Percentiles rank a stretch among this genome's conserved stretches.
These are phyloP conservation scores for Diogma glabrata DNA, from an alignment of 2,888 invertebrate genomes.

Conservation along the genomic window DNA sequence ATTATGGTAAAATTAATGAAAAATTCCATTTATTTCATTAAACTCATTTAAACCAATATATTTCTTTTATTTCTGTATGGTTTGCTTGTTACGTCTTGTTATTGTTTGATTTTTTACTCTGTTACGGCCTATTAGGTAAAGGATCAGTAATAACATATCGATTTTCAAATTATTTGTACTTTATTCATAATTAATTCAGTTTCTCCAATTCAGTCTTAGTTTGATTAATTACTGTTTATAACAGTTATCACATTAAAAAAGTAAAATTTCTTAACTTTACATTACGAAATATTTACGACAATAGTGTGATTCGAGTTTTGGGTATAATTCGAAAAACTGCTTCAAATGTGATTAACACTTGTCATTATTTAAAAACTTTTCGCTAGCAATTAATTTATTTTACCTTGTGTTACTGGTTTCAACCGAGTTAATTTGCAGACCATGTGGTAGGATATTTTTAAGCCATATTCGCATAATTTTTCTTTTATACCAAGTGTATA, in stretches of 20 bases:
- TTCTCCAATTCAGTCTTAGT: conserved; percentile 1
- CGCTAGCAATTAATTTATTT: not conserved
- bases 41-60: not conserved
- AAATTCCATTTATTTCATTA: not conserved
- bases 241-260: conserved; percentile 5
- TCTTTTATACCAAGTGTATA: not conserved
- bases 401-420: not conserved
- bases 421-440: conserved; percentile 2
- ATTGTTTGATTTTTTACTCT: not conserved
- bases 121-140: conserved; percentile 4
- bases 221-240: not conserved
- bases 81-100: conserved; percentile 3
- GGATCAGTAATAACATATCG: not conserved
- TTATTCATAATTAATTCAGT: not conserved
- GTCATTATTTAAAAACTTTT: conserved; percentile 6
- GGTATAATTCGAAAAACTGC: conserved; percentile 2
- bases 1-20: not conserved
- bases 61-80: conserved; percentile 4
- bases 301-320: conserved; percentile 2
- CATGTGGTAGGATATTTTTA: conserved; percentile 3
- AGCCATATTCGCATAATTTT: conserved; percentile 4
- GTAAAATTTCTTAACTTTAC: not conserved
- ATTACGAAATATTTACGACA: not conserved
- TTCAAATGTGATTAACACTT: conserved; percentile 4
- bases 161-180: conserved; percentile 1